Percentiles rank a stretch among this genome's conserved stretches.
phyloP scores from a whole-genome alignment of 2,797 vertebrate genomes.

The Cyclopterus lumpus region DNA sequence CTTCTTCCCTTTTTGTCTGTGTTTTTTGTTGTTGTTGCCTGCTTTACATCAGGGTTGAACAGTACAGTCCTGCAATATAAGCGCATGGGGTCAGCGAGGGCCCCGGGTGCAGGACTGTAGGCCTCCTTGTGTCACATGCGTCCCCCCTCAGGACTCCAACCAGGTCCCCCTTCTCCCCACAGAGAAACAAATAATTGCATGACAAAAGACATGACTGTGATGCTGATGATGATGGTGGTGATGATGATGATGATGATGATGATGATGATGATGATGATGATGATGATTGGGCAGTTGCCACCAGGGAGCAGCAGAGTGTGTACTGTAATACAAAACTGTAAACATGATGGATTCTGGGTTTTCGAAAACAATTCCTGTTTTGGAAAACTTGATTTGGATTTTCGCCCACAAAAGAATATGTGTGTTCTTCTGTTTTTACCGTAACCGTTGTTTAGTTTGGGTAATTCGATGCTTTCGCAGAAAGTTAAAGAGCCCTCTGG shows the following conservation, averaged over 20 bases:
- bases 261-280: constrained; percentile 9
- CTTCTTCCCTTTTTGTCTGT: constrained; percentile 25
- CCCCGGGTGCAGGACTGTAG: constrained; percentile 27
- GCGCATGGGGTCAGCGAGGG: constrained; percentile 35
- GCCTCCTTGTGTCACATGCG: constrained; percentile 20
- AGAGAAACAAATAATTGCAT: constrained; percentile 33
- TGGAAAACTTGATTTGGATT: constrained; percentile 26
- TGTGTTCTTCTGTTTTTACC: constrained; percentile 34
- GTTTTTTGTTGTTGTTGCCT: constrained; percentile 36
- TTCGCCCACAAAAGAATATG: constrained; percentile 18
- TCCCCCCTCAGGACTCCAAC: constrained; percentile 6
- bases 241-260: constrained; percentile 14
- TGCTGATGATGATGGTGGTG: constrained; percentile 19
- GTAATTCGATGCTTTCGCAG: constrained; percentile 53
- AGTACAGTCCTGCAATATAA: constrained; percentile 61
- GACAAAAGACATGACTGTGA: constrained; percentile 50
- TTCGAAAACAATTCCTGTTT: constrained; percentile 29
- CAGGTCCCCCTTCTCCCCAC: constrained; percentile 18
- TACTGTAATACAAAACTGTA: constrained; percentile 35
- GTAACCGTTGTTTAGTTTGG: constrained; percentile 46
- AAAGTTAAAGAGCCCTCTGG: constrained; percentile 53
- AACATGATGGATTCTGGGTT: constrained; percentile 30
- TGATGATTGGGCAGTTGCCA: constrained; percentile 61
- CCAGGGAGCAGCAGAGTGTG: constrained; percentile 77
- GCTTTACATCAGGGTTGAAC: constrained; percentile 69